Base-by-base conservation (phyloP, 1,140 invertebrate genomes). In the Solenopsis invicta region DNA sequence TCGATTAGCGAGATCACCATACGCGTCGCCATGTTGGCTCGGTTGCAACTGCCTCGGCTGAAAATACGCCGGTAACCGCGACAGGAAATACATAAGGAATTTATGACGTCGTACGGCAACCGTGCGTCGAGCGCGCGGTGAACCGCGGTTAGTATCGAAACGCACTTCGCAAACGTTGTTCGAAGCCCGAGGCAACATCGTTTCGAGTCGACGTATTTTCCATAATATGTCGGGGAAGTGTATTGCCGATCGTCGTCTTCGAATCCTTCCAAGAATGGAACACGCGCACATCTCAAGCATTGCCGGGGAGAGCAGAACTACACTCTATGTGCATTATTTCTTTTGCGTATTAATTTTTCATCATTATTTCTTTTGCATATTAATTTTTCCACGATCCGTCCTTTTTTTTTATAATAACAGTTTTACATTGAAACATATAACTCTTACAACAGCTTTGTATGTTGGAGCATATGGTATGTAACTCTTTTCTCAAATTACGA, bases 31-130 rank as follows among this genome's bases (percentile, higher is more conserved):
- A 85, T 87, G 87, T 80, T 87, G 75, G 66, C 34, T 84, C 48
- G 62, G 61, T 74, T 85, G 67, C 89, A 81, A 88, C 71, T 59
- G 61, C 34, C 29, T 59, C 45, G 89, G 24, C 72, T 62, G 72
- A 77, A 90, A 87, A 89, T 67, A 76, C 82, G 76, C 50, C 74
- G 77, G 88, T 87, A 90, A 90, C 90, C 90, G 90, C 90, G 88
- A 89, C 90, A 91, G 89, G 90, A 91, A 91, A 90, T 90, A 90
- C 89, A 89, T 82, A 66, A 88, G 90, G 78, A 80, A 90, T 91
- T 91, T 91, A 91, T 90, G 90, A 88, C 87, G 87, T 90, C 84
- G 90, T 90, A 85, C 64, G 77, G 78, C 90, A 61, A 75, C 77
- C 78, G 86, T 76, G 71, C 80, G 76, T 77, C 48, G 80, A 88